Evolutionary conservation across 2,888 invertebrate genomes (phyloP).

Genomic region (Heliconius ismenius): DNA sequence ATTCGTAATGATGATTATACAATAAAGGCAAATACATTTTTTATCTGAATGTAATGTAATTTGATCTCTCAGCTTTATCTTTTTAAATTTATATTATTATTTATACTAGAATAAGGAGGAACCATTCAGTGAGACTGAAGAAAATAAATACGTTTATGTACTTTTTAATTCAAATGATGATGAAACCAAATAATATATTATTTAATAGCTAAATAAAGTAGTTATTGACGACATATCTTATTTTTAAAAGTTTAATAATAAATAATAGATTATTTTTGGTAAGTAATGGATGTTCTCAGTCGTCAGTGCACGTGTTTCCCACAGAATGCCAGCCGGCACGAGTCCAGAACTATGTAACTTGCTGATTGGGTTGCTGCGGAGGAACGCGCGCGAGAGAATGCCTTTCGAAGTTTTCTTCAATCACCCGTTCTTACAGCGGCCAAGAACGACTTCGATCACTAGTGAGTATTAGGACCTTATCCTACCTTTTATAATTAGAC

Average conservation of each 20-base stretch:
- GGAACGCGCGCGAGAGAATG: slow-evolving; percentile 97
- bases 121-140: no score
- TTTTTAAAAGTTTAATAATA: slow-evolving; percentile 10
- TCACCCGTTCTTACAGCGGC: slow-evolving; percentile 92
- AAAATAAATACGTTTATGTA: no score
- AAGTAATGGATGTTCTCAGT: slow-evolving; percentile 9
- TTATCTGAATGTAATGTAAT: not conserved
- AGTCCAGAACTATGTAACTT: slow-evolving; percentile 94
- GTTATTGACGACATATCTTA: not conserved
- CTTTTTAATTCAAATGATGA: no score
- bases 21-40: not conserved
- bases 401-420: slow-evolving; percentile 97
- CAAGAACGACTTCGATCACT: slow-evolving; percentile 78
- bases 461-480: slow-evolving; percentile 56
- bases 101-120: no score
- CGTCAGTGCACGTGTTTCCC: slow-evolving; percentile 47
- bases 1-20: not conserved
- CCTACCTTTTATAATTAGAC: not conserved
- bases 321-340: slow-evolving; percentile 95
- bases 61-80: not conserved
- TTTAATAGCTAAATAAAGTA: no score
- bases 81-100: not conserved
- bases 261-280: slow-evolving; percentile 3
- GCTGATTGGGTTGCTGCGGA: slow-evolving; percentile 91
- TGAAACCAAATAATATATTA: no score